Evolutionary conservation across 2,888 invertebrate species (phyloP), one percentile per base, ranked within the genome.

Genomic region (Apodemia zela): DNA sequence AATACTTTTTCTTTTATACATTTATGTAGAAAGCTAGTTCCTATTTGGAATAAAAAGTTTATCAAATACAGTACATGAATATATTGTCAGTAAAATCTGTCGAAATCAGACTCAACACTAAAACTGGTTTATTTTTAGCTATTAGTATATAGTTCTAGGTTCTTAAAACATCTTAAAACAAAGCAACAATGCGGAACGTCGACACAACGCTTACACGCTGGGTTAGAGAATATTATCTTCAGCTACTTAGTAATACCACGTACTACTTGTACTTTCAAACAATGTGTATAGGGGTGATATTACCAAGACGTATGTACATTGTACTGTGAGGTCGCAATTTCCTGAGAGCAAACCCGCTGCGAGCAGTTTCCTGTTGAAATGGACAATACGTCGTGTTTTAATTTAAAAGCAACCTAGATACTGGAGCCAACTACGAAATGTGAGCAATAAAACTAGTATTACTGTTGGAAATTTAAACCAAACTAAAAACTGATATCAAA

Each of bases 371-470:
- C 74, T 72, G 68, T 70, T 72, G 65, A 63, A 71, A 68, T 68
- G 73, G 74, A 81, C 79, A 80, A 80, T 79, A 73, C 73, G 73
- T 68, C 70, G 67, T 72, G 73, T 70, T 80, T 80, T 78, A 74
- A 78, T 79, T 79, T 77, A 75, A 75, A 75, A 73, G 67, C 72
- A 70, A 71, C 74, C 76, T 61, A 64, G 65, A 58, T 65, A 33
- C 54, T 54, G 63, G 51, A 59, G 59, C 51, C 61, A 65, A 66
- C 65, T 66, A 51, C 51, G 59, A 60, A 61, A 62, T 49, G 61
- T 61, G 57, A 60, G 54, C 62, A 60, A 65, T 65, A 63, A 63
- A 65, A 65, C 61, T 60, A 61, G 49, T 59, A 58, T 47, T 51
- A 29, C 59, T 58, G 25, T 35, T 58, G 59, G 49, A 64, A 64